Evolutionary conservation across 2,888 invertebrate species (phyloP), one percentile per base, ranked within the genome.

Genomic region (Patella depressa): DNA sequence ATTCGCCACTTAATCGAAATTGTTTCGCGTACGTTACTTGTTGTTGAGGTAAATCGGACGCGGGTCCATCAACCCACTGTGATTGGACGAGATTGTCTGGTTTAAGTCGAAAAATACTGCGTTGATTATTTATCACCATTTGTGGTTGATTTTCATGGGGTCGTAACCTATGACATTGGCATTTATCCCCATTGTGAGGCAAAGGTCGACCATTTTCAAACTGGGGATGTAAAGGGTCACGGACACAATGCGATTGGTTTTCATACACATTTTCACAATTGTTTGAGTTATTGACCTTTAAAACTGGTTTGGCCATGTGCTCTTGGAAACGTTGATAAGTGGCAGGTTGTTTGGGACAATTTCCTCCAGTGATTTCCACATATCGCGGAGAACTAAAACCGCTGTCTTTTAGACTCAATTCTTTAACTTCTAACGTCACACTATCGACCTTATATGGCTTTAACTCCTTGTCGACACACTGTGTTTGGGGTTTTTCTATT

Each of bases 341-440:
- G 2, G 76, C 73, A n/a, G 72, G 74, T 15, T 76, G 70, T n/a
- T 74, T 65, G 1, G 59, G 9, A 34, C 54, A 71, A 2, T 69
- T 76, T 34, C 71, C 54, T 45, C 55, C 76, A 34, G 75, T 72
- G 12, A 75, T 70, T n/a, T 81, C 83, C 14, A 74, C 76, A 71
- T 85, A 79, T 15, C 86, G 69, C 0, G 89, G 88, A 9, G 88
- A 88, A 77, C 85, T 87, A 80, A 88, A 87, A 3, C 88, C 88
- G 82, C 88, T 88, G 76, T 88, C 89, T 14, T 85, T 85, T 0
- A 87, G 80, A 53, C 81, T 81, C n/a, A 85, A 45, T 29, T 87
- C 83, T 54, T 81, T 75, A 0, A 83, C 79, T 24, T 85, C 82
- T 3, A 65, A 12, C 0, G 65, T 65, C 19, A 24, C 65, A 75